phyloP scores from a whole-genome alignment of 2,888 invertebrate genomes.

The Rhynchonema sp. region DNA sequence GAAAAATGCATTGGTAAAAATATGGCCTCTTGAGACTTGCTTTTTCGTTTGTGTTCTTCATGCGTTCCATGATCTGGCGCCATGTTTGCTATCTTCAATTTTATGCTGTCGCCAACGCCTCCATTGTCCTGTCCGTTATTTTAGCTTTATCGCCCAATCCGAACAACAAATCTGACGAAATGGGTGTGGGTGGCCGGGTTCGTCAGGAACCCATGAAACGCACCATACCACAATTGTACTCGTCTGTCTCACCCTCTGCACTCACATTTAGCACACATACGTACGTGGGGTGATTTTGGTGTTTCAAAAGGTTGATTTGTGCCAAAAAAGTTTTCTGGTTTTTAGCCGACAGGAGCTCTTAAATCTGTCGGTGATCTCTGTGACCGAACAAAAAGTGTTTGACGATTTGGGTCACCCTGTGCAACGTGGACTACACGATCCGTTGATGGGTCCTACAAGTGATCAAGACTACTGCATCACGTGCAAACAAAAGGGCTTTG shows the following conservation, averaged over 20 bases:
- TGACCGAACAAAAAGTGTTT: slow-evolving; percentile 37
- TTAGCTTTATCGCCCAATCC: too few species aligned
- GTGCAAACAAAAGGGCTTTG: slow-evolving; percentile 15
- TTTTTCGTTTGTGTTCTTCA: too few species aligned
- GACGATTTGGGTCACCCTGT: slow-evolving; percentile 62
- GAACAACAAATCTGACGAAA: too few species aligned
- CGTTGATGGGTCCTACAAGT: slow-evolving; percentile 45
- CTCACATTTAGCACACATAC: neutral
- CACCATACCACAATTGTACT: neutral
- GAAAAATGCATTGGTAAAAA: too few species aligned
- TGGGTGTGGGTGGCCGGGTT: neutral
- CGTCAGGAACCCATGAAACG: neutral
- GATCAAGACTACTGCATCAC: slow-evolving; percentile 15
- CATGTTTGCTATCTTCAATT: neutral
- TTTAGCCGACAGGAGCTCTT: neutral
- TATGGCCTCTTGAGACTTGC: too few species aligned
- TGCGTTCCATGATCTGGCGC: too few species aligned
- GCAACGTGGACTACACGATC: slow-evolving; percentile 73
- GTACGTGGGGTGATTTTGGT: neutral
- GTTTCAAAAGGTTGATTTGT: neutral
- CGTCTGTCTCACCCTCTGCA: neutral
- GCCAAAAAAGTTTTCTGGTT: neutral
- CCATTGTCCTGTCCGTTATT: too few species aligned
- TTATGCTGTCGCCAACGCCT: neutral
- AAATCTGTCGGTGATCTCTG: neutral